Evolutionary conservation across 2,888 invertebrate species (phyloP).

Genomic region (Plemyria rubiginata): DNA sequence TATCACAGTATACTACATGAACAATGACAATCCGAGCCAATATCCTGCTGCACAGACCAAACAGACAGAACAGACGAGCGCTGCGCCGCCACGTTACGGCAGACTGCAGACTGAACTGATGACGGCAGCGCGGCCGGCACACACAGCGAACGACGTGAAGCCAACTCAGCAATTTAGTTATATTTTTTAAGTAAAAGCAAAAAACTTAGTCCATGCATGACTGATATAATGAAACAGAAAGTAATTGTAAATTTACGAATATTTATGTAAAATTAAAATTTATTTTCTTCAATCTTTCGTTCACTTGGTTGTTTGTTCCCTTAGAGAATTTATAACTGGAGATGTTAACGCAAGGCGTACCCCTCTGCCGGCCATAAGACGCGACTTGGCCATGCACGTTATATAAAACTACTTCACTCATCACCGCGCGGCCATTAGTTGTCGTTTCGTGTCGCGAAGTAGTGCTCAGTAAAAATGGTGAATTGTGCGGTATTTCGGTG

Average conservation of each 20-base stretch:
- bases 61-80: constrained; percentile 82
- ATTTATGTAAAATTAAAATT: too few species aligned
- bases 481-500: too few species aligned
- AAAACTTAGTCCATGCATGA: background rate
- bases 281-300: too few species aligned
- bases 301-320: too few species aligned
- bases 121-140: constrained; percentile 53
- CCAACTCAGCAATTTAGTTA: constrained; percentile 74
- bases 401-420: too few species aligned
- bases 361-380: too few species aligned
- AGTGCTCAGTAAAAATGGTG: too few species aligned
- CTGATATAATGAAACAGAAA: background rate
- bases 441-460: too few species aligned
- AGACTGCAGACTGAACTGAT: constrained; percentile 72
- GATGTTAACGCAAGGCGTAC: too few species aligned
- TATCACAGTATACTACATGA: constrained; percentile 84
- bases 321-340: too few species aligned
- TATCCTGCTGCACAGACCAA: constrained; percentile 77
- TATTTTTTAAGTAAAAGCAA: background rate
- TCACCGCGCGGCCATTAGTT: too few species aligned
- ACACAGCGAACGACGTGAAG: constrained; percentile 69
- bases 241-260: background rate
- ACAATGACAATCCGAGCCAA: constrained; percentile 77
- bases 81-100: constrained; percentile 83
- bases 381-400: too few species aligned